Evolutionary conservation across 2,113 vertebrate species (phyloP), one percentile per base, ranked within the genome.

Genomic region (Neoarius graeffei): DNA sequence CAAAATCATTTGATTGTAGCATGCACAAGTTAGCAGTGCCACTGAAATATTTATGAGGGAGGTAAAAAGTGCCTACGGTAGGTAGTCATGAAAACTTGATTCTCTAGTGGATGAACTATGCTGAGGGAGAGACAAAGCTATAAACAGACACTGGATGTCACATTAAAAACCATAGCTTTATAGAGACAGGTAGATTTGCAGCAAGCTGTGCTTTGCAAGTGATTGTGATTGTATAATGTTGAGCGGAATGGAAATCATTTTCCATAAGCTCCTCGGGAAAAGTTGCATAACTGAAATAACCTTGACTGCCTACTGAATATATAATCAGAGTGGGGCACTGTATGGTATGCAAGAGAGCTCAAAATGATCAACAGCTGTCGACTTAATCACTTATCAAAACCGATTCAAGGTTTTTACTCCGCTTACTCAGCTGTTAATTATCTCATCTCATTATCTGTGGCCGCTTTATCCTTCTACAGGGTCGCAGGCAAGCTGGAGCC

Each of bases 71-170:
- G 77, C 52, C 76, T 69, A 56, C 76, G 27, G 62, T 86, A 56
- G 50, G 62, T 86, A 56, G n/a, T 81, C 85, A 69, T 81, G 76
- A 86, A 86, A 86, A 67, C 85, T 80, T 54, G 60, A 86, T 86
- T 86, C 85, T 60, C 60, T 19, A 2, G 50, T 66, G 50, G 50
- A 42, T 42, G 76, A 66, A 57, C 66, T 42, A 14, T 5, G n/a
- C 66, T 30, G 19, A 57, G 52, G n/a, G 54, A 60, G 69, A 48
- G 14, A 50, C 27, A 74, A 62, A 48, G 76, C 52, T 81, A 57
- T 81, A 69, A 86, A 81, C 64, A 67, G 77, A 81, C 56, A 67
- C 35, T 14, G 30, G 76, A 42, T 86, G 60, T 56, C 85, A 59
- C 8, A 30, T 86, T 42, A 13, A 25, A 81, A 86, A 69, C 56